These are phyloP conservation scores for Cherax quadricarinatus DNA, from an alignment of 1,140 invertebrate genomes.

Conservation along the genomic window DNA sequence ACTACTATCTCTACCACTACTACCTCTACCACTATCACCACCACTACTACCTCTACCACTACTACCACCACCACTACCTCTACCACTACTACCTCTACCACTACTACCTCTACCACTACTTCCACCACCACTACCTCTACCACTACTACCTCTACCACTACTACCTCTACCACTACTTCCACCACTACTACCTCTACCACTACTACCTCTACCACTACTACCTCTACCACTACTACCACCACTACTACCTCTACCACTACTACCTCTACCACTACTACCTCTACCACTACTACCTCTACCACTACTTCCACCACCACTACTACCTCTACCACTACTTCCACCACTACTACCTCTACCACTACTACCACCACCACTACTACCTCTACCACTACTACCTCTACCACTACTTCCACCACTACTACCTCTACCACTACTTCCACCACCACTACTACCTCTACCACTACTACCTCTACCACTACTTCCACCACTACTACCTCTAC, in stretches of 20 bases:
- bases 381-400: background rate
- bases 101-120: too few species aligned
- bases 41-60: too few species aligned
- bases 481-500: background rate
- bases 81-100: background rate
- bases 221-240: background rate
- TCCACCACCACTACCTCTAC: background rate
- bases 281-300: background rate
- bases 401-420: background rate
- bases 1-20: too few species aligned
- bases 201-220: background rate
- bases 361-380: background rate
- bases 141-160: background rate
- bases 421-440: background rate
- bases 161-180: background rate
- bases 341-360: background rate
- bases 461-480: background rate
- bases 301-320: slow-evolving; percentile 15
- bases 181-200: background rate
- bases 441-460: background rate
- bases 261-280: background rate
- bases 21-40: background rate
- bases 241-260: background rate
- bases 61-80: background rate
- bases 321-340: background rate